Conservation (phyloP, 2,797 vertebrate species). For the Phoebastria nigripes region DNA sequence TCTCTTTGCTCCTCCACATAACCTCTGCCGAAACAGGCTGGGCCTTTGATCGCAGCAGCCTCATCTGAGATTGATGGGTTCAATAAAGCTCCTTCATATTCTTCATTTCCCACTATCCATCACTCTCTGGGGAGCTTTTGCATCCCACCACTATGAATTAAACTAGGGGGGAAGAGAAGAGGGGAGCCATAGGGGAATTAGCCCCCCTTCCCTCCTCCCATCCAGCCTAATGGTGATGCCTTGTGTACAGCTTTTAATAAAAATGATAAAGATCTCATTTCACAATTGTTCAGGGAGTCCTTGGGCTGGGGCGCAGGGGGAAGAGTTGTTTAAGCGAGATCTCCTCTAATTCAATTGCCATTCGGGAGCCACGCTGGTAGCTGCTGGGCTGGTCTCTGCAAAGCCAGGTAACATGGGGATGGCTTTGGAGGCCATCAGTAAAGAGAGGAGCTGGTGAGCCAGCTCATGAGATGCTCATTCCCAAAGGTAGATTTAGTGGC, state of each 20-base stretch:
- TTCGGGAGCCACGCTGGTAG: neutral
- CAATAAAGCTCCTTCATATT: constrained; percentile 52
- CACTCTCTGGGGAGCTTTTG: constrained; percentile 54
- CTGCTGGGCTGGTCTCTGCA: neutral
- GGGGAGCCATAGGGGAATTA: neutral
- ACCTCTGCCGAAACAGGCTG: constrained; percentile 33
- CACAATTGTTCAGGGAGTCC: constrained; percentile 13
- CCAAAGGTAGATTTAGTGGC: neutral
- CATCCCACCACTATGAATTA: constrained; percentile 38
- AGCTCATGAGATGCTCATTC: neutral
- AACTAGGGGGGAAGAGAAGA: neutral
- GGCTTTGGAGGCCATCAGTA: neutral
- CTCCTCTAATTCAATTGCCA: neutral
- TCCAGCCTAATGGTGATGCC: neutral
- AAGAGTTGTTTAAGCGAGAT: neutral
- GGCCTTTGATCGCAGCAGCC: constrained; percentile 57
- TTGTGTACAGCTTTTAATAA: constrained; percentile 63
- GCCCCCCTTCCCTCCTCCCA: neutral
- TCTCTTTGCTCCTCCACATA: constrained; percentile 60
- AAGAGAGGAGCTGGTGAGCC: neutral
- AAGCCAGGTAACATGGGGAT: neutral
- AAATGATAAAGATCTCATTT: constrained; percentile 46
- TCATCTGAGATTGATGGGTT: constrained; percentile 32
- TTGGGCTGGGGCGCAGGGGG: neutral
- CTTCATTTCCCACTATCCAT: constrained; percentile 66